phyloP scores from a whole-genome alignment of 1,140 invertebrate genomes.

The Bombus haemorrhoidalis region DNA sequence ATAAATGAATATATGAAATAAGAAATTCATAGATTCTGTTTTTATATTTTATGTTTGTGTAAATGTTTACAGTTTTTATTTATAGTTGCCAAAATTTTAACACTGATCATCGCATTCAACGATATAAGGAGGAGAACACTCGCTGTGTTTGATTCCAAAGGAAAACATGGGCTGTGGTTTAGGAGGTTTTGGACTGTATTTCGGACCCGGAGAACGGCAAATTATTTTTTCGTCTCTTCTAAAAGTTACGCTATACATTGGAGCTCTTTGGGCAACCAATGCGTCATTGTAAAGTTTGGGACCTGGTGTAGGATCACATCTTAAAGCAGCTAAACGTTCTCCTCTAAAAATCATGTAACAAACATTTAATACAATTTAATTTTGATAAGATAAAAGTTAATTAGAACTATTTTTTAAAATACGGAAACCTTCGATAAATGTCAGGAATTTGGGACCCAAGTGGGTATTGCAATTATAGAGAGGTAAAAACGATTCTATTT shows the following conservation, averaged over 20 bases:
- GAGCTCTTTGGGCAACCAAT: constrained; percentile 21
- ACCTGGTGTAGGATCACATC: neutral
- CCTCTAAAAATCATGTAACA: constrained; percentile 30
- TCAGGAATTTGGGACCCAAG: too few species aligned
- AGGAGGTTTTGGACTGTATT: constrained; percentile 5
- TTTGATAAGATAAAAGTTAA: too few species aligned
- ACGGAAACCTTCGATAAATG: too few species aligned
- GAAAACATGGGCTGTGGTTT: constrained; percentile 41
- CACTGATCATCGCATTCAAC: constrained; percentile 58
- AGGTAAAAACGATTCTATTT: too few species aligned
- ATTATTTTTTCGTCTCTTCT: neutral
- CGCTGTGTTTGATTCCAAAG: constrained; percentile 59
- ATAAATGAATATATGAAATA: too few species aligned
- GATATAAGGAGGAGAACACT: constrained; percentile 56
- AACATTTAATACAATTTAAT: too few species aligned
- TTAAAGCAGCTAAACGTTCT: neutral
- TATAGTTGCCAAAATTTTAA: neutral
- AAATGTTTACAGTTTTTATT: neutral
- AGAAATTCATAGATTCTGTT: too few species aligned
- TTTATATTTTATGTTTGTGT: neutral
- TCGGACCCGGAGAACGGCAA: constrained; percentile 57
- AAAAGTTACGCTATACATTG: constrained; percentile 7
- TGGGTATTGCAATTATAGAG: too few species aligned
- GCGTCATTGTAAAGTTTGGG: constrained; percentile 6
- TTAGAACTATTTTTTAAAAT: too few species aligned